phyloP scores from a whole-genome alignment of 1,140 invertebrate species.

The Drosophila lini region DNA sequence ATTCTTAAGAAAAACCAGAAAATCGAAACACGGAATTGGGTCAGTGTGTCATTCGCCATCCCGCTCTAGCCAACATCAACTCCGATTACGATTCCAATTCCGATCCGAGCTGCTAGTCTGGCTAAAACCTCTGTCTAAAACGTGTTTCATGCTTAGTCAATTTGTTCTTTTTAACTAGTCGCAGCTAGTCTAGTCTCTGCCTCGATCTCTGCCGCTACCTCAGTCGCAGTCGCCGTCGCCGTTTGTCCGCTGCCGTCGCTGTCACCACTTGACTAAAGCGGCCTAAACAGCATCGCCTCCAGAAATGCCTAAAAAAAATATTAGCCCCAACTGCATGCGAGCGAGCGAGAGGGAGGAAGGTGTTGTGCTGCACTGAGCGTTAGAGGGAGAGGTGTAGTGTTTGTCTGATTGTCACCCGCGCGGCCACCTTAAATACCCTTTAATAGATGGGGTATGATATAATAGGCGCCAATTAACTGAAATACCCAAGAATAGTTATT shows the following conservation, averaged over 20 bases:
- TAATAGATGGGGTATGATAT: not conserved
- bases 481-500: too few relatives aligned
- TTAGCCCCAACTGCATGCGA: constrained; percentile 8
- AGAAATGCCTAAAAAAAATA: constrained; percentile 19
- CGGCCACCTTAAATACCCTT: constrained; percentile 18
- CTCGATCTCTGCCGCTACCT: constrained; percentile 6
- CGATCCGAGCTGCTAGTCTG: constrained; percentile 34
- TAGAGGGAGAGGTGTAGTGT: constrained; percentile 7
- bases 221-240: constrained; percentile 10
- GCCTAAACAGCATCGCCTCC: constrained; percentile 54
- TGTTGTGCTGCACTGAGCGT: not conserved
- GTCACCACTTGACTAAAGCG: constrained; percentile 32
- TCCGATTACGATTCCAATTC: constrained; percentile 33
- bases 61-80: constrained; percentile 19
- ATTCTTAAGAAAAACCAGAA: constrained; percentile 83
- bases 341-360: constrained; percentile 17
- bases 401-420: constrained; percentile 65
- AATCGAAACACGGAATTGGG: constrained; percentile 83
- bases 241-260: not conserved
- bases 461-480: not conserved
- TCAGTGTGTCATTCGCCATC: constrained; percentile 73
- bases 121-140: constrained; percentile 64
- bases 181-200: constrained; percentile 31
- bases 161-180: constrained; percentile 72
- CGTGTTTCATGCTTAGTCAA: constrained; percentile 60